phyloP scores from a whole-genome alignment of 2,888 invertebrate genomes.

The Melanotus villosus region DNA sequence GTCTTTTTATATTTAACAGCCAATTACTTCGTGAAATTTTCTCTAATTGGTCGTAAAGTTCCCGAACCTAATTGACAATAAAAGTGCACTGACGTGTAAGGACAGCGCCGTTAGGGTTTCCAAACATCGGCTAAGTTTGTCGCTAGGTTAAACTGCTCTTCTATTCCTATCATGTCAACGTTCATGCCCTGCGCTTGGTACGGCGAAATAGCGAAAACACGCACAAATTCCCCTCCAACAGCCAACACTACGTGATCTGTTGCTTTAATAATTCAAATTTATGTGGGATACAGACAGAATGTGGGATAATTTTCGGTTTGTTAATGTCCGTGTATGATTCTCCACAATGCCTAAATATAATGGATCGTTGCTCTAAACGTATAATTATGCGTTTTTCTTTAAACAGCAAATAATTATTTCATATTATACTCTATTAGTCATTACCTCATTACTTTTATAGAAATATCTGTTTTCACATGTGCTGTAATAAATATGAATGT shows the following conservation, averaged over 20 bases:
- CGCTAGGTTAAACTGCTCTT: too few species aligned
- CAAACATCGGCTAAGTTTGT: too few species aligned
- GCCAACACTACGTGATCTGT: not conserved
- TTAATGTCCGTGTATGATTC: not conserved
- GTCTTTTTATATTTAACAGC: not conserved
- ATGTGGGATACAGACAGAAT: not conserved
- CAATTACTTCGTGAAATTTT: slow-evolving; percentile 7
- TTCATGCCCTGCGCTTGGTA: too few species aligned
- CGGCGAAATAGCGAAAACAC: not conserved
- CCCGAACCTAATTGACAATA: slow-evolving; percentile 3
- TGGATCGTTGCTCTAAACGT: too few species aligned
- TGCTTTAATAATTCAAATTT: not conserved
- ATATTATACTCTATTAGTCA: too few species aligned
- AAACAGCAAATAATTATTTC: too few species aligned
- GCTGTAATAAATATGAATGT: too few species aligned
- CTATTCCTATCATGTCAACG: too few species aligned
- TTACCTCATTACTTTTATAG: too few species aligned
- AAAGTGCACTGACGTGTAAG: not conserved
- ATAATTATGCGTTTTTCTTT: too few species aligned
- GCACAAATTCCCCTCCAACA: not conserved
- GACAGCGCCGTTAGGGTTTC: not conserved
- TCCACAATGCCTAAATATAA: too few species aligned
- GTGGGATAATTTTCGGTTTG: not conserved
- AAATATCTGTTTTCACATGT: too few species aligned
- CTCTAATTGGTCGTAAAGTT: slow-evolving; percentile 5